Evolutionary conservation across 2,113 vertebrate species (phyloP).

Genomic region (Dasyprocta punctata): DNA sequence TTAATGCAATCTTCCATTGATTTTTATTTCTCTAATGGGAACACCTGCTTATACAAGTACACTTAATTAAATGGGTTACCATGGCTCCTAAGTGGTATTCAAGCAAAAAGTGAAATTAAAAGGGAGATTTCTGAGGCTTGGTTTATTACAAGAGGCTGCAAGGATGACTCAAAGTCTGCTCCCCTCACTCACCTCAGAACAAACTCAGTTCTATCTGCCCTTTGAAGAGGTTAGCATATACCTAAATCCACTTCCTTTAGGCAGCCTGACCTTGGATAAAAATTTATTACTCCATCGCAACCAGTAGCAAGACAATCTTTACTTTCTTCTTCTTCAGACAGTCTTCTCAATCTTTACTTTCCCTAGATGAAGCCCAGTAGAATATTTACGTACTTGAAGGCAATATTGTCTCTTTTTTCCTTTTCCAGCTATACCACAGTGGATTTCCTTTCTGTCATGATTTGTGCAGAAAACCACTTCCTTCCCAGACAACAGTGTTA

Average conservation of each 20-base stretch:
- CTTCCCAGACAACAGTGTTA: background rate
- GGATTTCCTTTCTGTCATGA: background rate
- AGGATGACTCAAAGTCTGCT: background rate
- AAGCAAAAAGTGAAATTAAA: conserved; percentile 69
- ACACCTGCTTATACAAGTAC: conserved; percentile 66
- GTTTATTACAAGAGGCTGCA: conserved; percentile 18
- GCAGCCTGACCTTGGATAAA: background rate
- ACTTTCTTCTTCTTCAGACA: background rate
- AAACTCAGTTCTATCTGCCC: background rate
- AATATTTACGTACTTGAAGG: conserved; percentile 16
- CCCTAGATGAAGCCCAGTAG: conserved; percentile 10
- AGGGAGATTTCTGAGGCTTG: conserved; percentile 53
- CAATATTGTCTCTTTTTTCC: background rate
- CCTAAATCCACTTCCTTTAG: background rate
- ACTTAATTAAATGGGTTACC: conserved; percentile 67
- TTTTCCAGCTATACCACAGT: background rate
- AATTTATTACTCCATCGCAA: background rate
- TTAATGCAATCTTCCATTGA: conserved; percentile 66
- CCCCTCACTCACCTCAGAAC: background rate
- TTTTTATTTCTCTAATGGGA: conserved; percentile 75
- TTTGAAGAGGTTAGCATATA: background rate
- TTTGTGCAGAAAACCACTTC: background rate
- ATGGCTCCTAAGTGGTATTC: conserved; percentile 26
- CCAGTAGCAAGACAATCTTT: background rate
- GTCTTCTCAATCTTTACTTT: background rate